These are phyloP conservation scores for Amiota minor DNA, from an alignment of 2,888 invertebrate genomes.

Conservation along the genomic window DNA sequence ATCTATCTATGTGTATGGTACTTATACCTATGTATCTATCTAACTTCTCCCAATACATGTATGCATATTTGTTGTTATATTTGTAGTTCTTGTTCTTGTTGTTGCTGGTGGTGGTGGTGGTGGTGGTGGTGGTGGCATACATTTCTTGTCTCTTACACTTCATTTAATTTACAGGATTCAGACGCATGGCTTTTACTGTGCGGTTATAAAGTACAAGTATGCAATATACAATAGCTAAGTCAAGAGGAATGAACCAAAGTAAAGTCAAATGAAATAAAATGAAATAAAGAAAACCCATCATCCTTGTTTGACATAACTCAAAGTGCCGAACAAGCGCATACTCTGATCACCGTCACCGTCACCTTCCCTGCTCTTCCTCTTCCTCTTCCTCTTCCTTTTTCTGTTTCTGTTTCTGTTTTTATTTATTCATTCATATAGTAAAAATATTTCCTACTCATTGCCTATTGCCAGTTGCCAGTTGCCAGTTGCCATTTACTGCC, in stretches of 20 bases:
- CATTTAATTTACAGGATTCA: slow-evolving; percentile 16
- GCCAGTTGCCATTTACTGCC: neutral
- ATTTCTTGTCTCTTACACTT: slow-evolving; percentile 18
- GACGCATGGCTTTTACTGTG: too few relatives aligned
- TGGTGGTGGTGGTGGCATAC: too few relatives aligned
- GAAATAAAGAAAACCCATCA: slow-evolving; percentile 1
- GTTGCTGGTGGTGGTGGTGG: neutral
- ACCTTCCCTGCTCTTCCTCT: neutral
- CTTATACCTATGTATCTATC: too few relatives aligned
- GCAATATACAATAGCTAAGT: too few relatives aligned
- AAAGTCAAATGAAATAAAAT: neutral
- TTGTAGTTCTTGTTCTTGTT: neutral
- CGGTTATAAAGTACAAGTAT: too few relatives aligned
- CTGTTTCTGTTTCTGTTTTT: neutral
- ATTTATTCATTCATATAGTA: neutral
- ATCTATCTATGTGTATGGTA: too few relatives aligned
- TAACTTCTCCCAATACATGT: neutral
- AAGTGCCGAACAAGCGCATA: slow-evolving; percentile 6
- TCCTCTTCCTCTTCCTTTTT: too few relatives aligned
- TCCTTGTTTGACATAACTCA: slow-evolving; percentile 28
- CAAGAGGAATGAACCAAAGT: neutral
- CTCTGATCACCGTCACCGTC: neutral
- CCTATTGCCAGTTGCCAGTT: neutral
- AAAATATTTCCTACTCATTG: slow-evolving; percentile 17
- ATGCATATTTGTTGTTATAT: neutral